Percentiles rank a stretch among this genome's conserved stretches.
Evolutionary conservation across 1,140 invertebrate species (phyloP).

Genomic region (Geopemphigus sp.): DNA sequence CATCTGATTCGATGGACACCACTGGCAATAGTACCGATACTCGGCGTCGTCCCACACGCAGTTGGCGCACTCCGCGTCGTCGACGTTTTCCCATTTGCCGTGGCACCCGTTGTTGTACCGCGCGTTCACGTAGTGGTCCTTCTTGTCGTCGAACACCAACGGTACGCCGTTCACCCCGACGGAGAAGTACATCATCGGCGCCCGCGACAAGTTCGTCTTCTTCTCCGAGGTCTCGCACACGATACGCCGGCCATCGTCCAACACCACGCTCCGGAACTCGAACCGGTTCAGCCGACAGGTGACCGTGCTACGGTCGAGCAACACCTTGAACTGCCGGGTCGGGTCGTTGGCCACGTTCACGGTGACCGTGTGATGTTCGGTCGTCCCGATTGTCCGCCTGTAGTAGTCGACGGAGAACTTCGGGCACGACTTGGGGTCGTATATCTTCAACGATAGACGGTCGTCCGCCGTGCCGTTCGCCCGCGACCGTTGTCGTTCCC

Average conservation of each 20-base stretch:
- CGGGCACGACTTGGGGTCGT: not conserved
- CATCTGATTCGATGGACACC: not conserved
- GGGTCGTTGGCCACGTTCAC: conserved; percentile 10
- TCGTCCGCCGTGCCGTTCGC: not conserved
- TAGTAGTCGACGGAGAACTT: not conserved
- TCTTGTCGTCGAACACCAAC: not conserved
- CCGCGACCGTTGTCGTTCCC: not conserved
- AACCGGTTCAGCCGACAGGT: not conserved
- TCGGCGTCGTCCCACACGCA: not conserved
- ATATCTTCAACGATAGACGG: not conserved
- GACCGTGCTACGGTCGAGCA: not conserved
- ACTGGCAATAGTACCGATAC: conserved; percentile 12
- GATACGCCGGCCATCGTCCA: not conserved
- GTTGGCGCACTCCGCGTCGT: not conserved
- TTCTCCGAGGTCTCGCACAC: not conserved
- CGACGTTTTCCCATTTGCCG: no score
- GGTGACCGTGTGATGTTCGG: no score
- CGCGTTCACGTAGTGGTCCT: not conserved
- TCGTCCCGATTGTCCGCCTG: not conserved
- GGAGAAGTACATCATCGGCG: not conserved
- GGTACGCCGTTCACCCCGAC: not conserved
- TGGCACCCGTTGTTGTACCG: not conserved
- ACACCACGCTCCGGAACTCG: not conserved
- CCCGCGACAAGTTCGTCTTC: not conserved
- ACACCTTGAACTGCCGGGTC: not conserved